These are phyloP conservation scores for Gyrodactylus salaris DNA, from an alignment of 1,140 invertebrate species.

Conservation along the genomic window DNA sequence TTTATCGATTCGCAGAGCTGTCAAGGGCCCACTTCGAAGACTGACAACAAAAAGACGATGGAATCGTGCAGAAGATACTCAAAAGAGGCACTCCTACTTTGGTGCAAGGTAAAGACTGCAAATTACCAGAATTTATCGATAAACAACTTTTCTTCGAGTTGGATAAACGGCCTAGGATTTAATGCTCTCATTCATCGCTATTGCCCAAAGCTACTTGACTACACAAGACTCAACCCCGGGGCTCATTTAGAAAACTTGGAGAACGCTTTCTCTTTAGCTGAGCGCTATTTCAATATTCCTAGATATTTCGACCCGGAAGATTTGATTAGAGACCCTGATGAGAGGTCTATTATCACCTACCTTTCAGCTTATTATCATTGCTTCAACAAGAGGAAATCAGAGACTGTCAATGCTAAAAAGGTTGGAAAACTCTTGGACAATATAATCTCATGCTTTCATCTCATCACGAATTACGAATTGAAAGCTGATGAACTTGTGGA, in stretches of 20 bases:
- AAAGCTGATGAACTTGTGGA: slow-evolving; percentile 70
- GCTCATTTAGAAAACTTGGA: slow-evolving; percentile 41
- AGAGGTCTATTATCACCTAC: slow-evolving; percentile 95
- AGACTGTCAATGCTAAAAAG: slow-evolving; percentile 83
- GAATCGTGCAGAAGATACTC: slow-evolving; percentile 23
- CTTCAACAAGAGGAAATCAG: slow-evolving; percentile 97
- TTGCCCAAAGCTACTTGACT: slow-evolving; percentile 59
- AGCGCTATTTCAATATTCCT: slow-evolving; percentile 55
- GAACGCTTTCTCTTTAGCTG: slow-evolving; percentile 67
- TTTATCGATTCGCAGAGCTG: slow-evolving; percentile 74
- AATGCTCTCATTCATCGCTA: slow-evolving; percentile 83
- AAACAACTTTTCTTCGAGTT: slow-evolving; percentile 43
- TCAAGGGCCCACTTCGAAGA: slow-evolving; percentile 16
- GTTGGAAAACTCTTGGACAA: slow-evolving; percentile 70
- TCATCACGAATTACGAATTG: slow-evolving; percentile 74
- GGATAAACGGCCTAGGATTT: slow-evolving; percentile 68
- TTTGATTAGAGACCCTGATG: slow-evolving; percentile 79
- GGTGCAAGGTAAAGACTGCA: slow-evolving; percentile 87
- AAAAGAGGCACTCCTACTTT: slow-evolving; percentile 77
- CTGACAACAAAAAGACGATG: slow-evolving; percentile 27
- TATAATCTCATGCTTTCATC: slow-evolving; percentile 79
- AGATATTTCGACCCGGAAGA: slow-evolving; percentile 53
- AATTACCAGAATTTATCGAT: slow-evolving; percentile 45
- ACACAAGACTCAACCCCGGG: slow-evolving; percentile 33
- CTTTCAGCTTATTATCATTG: slow-evolving; percentile 99